Conservation (phyloP, 2,113 vertebrate genomes). For the Aythya baeri region DNA sequence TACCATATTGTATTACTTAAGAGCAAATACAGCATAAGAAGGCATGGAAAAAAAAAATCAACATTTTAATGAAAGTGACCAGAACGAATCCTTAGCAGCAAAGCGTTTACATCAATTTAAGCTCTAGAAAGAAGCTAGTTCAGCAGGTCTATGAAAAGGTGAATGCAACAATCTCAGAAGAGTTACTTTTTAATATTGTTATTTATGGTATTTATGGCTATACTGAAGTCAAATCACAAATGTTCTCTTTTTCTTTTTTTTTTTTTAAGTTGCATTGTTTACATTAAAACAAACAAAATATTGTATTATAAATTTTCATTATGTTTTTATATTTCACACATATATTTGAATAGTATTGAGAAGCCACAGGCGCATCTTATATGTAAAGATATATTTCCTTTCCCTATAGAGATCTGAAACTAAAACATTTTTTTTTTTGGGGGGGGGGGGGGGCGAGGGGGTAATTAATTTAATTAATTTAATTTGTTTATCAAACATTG, state of each 20-base stretch:
- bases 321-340: not conserved
- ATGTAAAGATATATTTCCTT: not conserved
- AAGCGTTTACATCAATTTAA: slow-evolving; percentile 74
- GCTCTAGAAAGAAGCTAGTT: slow-evolving; percentile 52
- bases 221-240: not conserved
- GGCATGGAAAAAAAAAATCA: slow-evolving; percentile 56
- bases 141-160: slow-evolving; percentile 11
- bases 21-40: slow-evolving; percentile 69
- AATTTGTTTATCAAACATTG: not conserved
- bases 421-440: not conserved
- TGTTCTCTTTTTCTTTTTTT: not conserved
- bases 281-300: not conserved
- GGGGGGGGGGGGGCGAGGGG: not conserved
- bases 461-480: not conserved
- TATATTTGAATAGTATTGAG: not conserved
- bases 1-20: slow-evolving; percentile 80
- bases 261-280: not conserved
- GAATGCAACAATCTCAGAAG: not conserved
- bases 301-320: not conserved
- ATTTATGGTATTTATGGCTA: not conserved
- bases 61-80: slow-evolving; percentile 80
- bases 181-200: not conserved
- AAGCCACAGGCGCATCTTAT: not conserved
- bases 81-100: slow-evolving; percentile 80
- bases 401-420: not conserved